Base-by-base conservation (phyloP, 1,140 invertebrate species). In the Aphaenogaster ashmeadi region DNA sequence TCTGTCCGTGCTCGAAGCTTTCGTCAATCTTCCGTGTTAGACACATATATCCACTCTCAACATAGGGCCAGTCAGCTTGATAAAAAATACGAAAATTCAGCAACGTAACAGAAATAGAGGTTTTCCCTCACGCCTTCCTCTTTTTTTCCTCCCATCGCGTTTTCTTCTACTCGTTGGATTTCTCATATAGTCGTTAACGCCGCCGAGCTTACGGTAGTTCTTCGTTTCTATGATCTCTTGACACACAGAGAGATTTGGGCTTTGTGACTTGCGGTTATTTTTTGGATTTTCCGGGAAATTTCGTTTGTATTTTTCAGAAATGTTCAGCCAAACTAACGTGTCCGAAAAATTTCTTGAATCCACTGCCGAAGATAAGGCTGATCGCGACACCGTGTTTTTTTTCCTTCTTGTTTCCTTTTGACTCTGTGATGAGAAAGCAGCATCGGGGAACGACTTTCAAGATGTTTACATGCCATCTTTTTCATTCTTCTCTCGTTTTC, bases 1-100 rank as follows among this genome's bases (percentile, higher is more conserved):
- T 93, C 83, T 87, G 86, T 92, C 69, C 90, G 54, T 92, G 85
- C 88, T 91, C 87, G 90, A 77, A 92, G 89, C 88, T 92, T 89
- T 89, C 69, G 86, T 75, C 79, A 89, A 91, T 88, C 84, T 79
- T 91, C 74, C 80, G 81, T 81, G 83, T 67, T 79, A 88, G 71
- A 87, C 62, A 80, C 78, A 33, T 84, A 62, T 87, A 87, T 74
- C 71, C 80, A 64, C 72, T 87, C 80, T 81, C 81, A 88, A 89
- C 67, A 64, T 88, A 69, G 83, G 85, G 81, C 86, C 87, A 89
- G 89, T 90, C 89, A 83, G 83, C 79, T 83, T 79, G 66, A 52
- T 72, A 87, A 89, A 78, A 74, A 86, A 90, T 84, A 84, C 69
- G 69, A 75, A 84, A 84, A 84, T 84, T 74, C 69, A 84, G 80